These are phyloP conservation scores for Falco concolor DNA, from an alignment of 2,797 vertebrate species.

Conservation along the genomic window DNA sequence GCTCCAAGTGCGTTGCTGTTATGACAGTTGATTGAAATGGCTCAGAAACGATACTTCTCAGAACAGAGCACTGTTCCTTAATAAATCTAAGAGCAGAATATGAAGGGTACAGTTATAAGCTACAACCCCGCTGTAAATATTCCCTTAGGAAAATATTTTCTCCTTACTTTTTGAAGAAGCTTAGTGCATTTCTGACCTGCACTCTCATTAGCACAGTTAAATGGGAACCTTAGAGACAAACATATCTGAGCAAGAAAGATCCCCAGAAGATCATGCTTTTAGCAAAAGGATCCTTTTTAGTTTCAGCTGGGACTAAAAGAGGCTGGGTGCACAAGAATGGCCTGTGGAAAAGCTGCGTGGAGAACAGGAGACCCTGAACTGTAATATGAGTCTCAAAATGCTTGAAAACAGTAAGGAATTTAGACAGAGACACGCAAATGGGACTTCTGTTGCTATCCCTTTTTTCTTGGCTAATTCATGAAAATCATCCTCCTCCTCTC, in stretches of 20 bases:
- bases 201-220: background rate
- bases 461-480: background rate
- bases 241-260: background rate
- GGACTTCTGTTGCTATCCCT: background rate
- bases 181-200: background rate
- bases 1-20: background rate
- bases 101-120: background rate
- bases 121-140: background rate
- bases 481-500: background rate
- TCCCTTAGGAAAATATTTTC: background rate
- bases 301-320: background rate
- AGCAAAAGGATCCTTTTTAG: background rate
- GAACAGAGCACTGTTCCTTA: background rate
- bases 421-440: background rate
- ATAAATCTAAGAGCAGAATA: background rate
- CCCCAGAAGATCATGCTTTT: background rate
- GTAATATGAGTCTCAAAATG: background rate
- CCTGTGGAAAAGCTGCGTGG: background rate
- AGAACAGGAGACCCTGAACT: background rate
- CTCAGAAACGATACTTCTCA: background rate
- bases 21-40: background rate
- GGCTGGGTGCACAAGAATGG: background rate
- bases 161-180: background rate
- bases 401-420: background rate
- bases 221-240: background rate